Evolutionary conservation across 2,888 invertebrate species (phyloP), one percentile per base, ranked within the genome.

Genomic region (Drosophila mimica): DNA sequence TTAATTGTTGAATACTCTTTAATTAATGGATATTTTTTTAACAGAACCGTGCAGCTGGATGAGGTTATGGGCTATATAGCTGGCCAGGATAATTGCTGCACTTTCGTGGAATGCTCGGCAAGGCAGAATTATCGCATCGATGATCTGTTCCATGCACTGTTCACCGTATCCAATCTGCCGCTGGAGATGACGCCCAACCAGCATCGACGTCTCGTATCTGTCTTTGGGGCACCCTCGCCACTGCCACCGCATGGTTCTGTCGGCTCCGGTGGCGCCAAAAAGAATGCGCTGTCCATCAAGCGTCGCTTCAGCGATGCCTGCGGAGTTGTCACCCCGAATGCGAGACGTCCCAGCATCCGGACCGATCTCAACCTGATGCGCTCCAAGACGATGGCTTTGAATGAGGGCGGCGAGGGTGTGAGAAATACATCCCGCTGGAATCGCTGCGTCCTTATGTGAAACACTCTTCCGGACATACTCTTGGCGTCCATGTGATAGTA

Each of bases 171-270:
- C 34, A 96, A 97, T 91, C 93, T 98, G 69, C 97, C 97, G 0
- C 93, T 96, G 85, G 97, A 98, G 94, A 98, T 98, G 97, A 97
- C 97, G 28, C 97, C 97, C 0, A 97, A 97, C 89, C 96, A 97
- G 91, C 97, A 97, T 93, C 96, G 97, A 88, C 95, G 96, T 70
- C 96, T 97, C 51, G 96, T 95, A 84, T 95, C 96, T 17, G 95
- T 95, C 11, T 96, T 96, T 78, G 95, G 96, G 7, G 96, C 96
- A 65, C 96, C 96, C 0, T 96, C 96, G 78, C 96, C 96, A 11
- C 91, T 96, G 76, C 96, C 96, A 0, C 96, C 96, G 2, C 95
- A 96, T 0, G 94, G 95, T 76, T 94, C 95, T 36, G 95, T 95
- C 74, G 94, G 57, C 43, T 57, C 94, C 51, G 95, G 94, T 91